Conservation (phyloP, 2,113 vertebrate species). For the Erythrocebus patas region DNA sequence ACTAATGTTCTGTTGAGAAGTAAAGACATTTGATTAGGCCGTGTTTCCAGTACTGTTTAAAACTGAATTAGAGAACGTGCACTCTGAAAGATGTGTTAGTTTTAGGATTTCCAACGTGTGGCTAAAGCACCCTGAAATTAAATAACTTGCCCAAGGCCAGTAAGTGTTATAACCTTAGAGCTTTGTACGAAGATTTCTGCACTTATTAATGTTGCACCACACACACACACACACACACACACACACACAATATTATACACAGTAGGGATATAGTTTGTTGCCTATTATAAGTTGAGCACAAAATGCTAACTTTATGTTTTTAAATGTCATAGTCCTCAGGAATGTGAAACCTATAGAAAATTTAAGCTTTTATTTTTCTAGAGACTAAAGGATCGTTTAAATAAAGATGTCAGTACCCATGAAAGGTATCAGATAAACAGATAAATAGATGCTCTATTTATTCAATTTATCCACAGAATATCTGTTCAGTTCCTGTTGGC, state of each 20-base stretch:
- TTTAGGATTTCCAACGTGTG: slow-evolving; percentile 13
- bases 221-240: background rate
- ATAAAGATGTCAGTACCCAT: background rate
- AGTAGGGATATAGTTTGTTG: slow-evolving; percentile 1
- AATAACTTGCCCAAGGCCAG: background rate
- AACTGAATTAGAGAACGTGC: background rate
- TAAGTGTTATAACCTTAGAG: background rate
- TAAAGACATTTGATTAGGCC: background rate
- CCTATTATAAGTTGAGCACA: background rate
- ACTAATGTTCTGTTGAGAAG: background rate
- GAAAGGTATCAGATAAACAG: background rate
- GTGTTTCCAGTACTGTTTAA: slow-evolving; percentile 42
- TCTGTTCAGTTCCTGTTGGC: background rate
- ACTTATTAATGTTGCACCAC: background rate
- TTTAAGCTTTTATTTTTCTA: background rate
- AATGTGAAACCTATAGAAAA: background rate
- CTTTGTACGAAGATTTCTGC: background rate
- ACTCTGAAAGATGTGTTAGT: background rate
- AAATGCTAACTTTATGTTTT: slow-evolving; percentile 6
- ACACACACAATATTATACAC: background rate
- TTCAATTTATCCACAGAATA: background rate
- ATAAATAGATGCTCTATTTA: background rate
- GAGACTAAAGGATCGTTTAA: background rate
- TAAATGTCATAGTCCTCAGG: background rate
- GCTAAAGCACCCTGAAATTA: background rate